These are phyloP conservation scores for Beris morrisii DNA, from an alignment of 2,888 invertebrate genomes.

Conservation along the genomic window DNA sequence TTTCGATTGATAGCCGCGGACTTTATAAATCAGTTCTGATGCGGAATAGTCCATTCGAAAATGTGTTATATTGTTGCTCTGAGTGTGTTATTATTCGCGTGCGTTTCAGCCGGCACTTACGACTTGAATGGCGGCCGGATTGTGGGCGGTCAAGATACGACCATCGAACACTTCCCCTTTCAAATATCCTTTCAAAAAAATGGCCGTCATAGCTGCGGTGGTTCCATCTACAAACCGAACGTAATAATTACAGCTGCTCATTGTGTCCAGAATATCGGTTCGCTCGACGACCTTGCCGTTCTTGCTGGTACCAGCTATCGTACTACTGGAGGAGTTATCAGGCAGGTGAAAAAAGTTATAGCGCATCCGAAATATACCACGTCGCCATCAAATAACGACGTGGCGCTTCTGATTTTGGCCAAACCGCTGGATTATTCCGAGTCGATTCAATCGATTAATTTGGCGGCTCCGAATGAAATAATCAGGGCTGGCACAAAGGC, in stretches of 20 bases:
- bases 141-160: constrained; percentile 35
- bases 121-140: constrained; percentile 31
- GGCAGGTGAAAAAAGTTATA: neutral
- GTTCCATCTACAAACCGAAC: constrained; percentile 56
- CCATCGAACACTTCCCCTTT: constrained; percentile 31
- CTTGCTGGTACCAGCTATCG: constrained; percentile 56
- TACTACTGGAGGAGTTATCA: neutral
- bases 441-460: constrained; percentile 51
- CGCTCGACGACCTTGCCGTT: constrained; percentile 46
- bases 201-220: constrained; percentile 59
- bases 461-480: constrained; percentile 48
- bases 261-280: constrained; percentile 51
- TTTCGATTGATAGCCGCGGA: no score
- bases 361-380: neutral
- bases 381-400: constrained; percentile 34
- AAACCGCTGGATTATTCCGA: constrained; percentile 54
- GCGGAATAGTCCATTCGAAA: neutral
- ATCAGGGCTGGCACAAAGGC: constrained; percentile 16
- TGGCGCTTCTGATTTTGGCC: constrained; percentile 38
- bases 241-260: constrained; percentile 60
- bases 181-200: constrained; percentile 39
- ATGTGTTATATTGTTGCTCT: neutral
- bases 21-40: no score
- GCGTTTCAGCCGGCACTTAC: neutral
- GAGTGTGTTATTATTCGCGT: neutral